Conservation (phyloP, 2,113 vertebrate species). For the Pluvianellus socialis region DNA sequence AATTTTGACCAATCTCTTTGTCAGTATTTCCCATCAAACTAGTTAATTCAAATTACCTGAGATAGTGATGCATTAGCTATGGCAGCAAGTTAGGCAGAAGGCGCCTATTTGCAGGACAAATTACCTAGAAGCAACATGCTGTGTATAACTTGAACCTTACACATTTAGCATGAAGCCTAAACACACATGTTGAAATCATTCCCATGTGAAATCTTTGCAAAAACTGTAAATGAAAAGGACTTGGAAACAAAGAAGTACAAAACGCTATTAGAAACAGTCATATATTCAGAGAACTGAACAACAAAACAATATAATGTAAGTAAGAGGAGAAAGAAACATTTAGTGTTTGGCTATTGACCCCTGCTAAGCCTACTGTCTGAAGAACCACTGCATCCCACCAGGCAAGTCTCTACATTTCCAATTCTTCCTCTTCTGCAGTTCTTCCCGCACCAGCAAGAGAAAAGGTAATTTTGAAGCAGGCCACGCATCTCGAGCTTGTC, state of each 20-base stretch:
- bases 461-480: neutral
- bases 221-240: neutral
- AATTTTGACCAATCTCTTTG: neutral
- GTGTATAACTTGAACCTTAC: neutral
- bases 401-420: neutral
- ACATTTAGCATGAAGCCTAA: neutral
- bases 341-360: neutral
- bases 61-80: neutral
- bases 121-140: neutral
- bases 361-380: neutral
- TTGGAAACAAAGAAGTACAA: neutral
- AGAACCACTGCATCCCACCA: neutral
- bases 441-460: neutral
- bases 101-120: neutral
- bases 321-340: neutral
- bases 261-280: neutral
- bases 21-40: neutral
- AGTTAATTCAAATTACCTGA: neutral
- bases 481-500: neutral
- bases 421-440: neutral
- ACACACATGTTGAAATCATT: neutral
- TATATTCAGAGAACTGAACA: neutral
- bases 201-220: neutral
- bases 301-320: neutral
- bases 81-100: neutral